phyloP scores from a whole-genome alignment of 2,113 vertebrate species.

The Seriola rivoliana region DNA sequence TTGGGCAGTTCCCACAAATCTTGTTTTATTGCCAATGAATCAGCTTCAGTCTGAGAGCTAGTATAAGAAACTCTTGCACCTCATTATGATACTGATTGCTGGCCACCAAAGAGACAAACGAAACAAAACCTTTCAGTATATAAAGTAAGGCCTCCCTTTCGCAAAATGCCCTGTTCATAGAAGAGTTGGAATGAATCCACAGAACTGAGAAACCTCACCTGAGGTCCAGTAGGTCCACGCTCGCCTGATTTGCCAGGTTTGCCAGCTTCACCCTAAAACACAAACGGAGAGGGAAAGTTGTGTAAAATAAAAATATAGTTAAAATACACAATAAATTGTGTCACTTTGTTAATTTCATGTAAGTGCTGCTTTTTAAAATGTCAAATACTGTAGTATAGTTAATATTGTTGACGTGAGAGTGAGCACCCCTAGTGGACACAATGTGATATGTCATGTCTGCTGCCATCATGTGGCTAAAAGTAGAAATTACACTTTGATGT shows the following conservation, averaged over 20 bases:
- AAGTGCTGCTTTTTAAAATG: not conserved
- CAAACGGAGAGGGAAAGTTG: not conserved
- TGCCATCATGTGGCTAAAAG: slow-evolving; percentile 72
- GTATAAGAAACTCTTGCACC: not conserved
- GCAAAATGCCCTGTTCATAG: not conserved
- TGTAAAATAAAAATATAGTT: not conserved
- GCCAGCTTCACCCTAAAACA: slow-evolving; percentile 76
- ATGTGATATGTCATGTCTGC: slow-evolving; percentile 18
- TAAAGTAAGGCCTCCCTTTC: not conserved
- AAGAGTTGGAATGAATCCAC: not conserved
- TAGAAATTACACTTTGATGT: slow-evolving; percentile 22
- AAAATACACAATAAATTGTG: not conserved
- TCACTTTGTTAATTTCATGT: not conserved
- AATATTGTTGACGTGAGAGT: not conserved
- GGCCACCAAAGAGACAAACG: not conserved
- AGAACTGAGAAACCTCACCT: slow-evolving; percentile 63
- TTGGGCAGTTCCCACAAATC: not conserved
- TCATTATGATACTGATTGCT: not conserved
- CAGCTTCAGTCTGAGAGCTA: not conserved
- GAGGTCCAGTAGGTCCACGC: slow-evolving; percentile 80
- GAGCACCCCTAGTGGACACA: slow-evolving; percentile 23
- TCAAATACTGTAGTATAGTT: not conserved
- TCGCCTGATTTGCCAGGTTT: slow-evolving; percentile 81
- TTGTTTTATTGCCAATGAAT: not conserved
- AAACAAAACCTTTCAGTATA: not conserved